Base-by-base conservation (phyloP, 2,888 invertebrate species). In the Amiota mariae region DNA sequence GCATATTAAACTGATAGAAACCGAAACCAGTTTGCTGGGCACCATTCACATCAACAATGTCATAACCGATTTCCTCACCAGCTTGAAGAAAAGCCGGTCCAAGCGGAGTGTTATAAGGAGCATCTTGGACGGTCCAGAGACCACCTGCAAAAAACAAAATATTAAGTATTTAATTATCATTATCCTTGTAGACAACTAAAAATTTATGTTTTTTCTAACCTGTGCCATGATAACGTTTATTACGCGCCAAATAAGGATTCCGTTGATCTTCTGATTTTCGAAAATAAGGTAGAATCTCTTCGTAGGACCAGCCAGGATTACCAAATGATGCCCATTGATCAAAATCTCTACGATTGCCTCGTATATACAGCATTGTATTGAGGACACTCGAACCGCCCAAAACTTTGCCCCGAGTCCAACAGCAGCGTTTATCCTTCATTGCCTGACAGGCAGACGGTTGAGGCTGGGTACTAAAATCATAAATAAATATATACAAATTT, bases 31-130 rank as follows among this genome's bases (percentile, higher is more conserved):
- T 96, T 88, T 97, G 97, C 82, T 95, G 93, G 0, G 92, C 94
- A 0, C 96, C 97, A 87, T 97, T 97, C 0, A 96, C 92, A 89
- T 97, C 97, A 0, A 94, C 88, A 72, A 96, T 93, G 73, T 96
- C 95, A 90, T 97, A 97, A 36, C 97, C 97, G 94, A 96, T 95
- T 89, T 97, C 97, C 88, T 96, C 94, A n/a, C 95, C 97, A 0
- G 96, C 97, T 91, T 97, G 95, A 0, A 97, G 90, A 82, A 97
- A 95, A 0, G 96, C 96, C 0, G 94, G 92, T 0, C 96, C 96
- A 54, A 97, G 89, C 0, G 97, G 97, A 0, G 96, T 96, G 15
- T 90, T 89, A 75, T 90, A 90, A 0, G 90, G 90, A 1, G 89
- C 71, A 73, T 90, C 82, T 77, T 90, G 90, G 8, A 90, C 88